Percentiles rank a stretch among this genome's conserved stretches.
These are phyloP conservation scores for human (Homo sapiens) DNA, from an alignment of 2,113 vertebrate species.

Conservation along the genomic window GRCh38 chr3:23787501-23788000, in stretches of 20 bases:
- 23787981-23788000: no score
- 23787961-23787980: no score
- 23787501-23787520: no score
- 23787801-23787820: no score
- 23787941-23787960: no score
- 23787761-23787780: constrained; percentile 24
- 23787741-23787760: neutral
- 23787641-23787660: neutral
- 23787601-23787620: neutral
- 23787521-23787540: neutral
- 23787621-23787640: neutral
- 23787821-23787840: no score
- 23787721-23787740: neutral
- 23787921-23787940: no score
- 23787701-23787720: constrained; percentile 14
- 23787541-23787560: neutral
- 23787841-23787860: fast-evolving
- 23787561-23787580: constrained; percentile 19
- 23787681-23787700: neutral
- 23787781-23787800: neutral
- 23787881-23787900: no score
- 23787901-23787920: no score
- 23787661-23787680: constrained; percentile 30
- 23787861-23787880: no score
- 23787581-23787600: neutral